phyloP scores from a whole-genome alignment of 35 echinoderm and acorn worm genomes.

The Hemicentrotus pulcherrimus region DNA sequence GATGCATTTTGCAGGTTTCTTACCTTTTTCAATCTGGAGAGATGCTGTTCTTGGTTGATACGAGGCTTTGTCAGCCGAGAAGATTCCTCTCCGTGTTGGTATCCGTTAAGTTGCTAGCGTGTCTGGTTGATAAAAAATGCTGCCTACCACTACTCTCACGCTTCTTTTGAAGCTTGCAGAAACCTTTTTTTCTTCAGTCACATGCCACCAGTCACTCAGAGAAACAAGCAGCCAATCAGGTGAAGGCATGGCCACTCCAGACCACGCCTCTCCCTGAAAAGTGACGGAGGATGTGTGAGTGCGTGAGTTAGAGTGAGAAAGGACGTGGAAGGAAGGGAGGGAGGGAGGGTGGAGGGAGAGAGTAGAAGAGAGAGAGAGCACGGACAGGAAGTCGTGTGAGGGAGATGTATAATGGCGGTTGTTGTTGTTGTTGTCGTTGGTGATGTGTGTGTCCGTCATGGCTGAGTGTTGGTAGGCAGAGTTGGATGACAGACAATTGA shows the following conservation, averaged over 20 bases:
- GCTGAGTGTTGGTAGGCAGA: background rate
- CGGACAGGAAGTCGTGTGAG: background rate
- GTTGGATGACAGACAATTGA: background rate
- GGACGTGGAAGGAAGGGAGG: background rate
- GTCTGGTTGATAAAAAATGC: constrained; percentile 3
- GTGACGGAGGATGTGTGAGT: background rate
- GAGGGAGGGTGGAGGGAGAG: background rate
- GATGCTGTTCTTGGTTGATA: background rate
- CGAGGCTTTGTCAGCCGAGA: constrained; percentile 15
- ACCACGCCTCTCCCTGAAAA: background rate
- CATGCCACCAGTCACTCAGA: background rate
- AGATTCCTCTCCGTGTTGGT: background rate
- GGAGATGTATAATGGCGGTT: background rate
- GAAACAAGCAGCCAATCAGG: background rate
- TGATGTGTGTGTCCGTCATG: background rate
- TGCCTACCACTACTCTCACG: background rate
- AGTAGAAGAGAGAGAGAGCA: background rate
- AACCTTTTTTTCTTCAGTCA: constrained; percentile 4
- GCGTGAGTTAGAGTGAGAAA: background rate
- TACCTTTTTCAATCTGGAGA: background rate
- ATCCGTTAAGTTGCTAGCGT: background rate
- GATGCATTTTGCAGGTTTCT: background rate
- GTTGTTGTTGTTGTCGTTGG: background rate
- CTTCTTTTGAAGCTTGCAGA: background rate
- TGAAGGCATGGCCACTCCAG: background rate